Evolutionary conservation across 1,140 invertebrate species (phyloP).

Genomic region (Psilanteris sp.): DNA sequence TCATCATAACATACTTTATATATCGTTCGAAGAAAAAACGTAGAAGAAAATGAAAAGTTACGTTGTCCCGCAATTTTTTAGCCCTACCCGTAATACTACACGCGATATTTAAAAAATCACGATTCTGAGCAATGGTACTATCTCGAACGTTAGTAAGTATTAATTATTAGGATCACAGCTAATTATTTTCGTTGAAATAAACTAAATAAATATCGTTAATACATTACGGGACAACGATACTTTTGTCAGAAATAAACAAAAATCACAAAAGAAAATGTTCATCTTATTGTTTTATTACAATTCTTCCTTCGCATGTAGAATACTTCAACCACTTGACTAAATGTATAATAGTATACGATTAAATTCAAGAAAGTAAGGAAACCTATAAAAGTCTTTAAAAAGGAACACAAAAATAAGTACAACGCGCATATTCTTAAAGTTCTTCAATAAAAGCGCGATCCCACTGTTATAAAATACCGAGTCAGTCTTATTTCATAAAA

Average conservation of each 20-base stretch:
- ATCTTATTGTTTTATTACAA: neutral
- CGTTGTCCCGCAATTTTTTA: constrained; percentile 36
- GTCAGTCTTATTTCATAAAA: constrained; percentile 56
- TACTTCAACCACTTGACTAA: neutral
- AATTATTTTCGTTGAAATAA: constrained; percentile 41
- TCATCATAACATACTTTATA: constrained; percentile 18
- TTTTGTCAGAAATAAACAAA: neutral
- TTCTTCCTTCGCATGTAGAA: neutral
- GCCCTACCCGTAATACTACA: constrained; percentile 36
- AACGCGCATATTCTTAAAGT: constrained; percentile 25
- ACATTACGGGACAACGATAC: constrained; percentile 27
- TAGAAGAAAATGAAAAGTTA: constrained; percentile 23
- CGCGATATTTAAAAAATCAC: constrained; percentile 45
- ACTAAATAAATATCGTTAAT: constrained; percentile 51
- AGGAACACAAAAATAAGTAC: constrained; percentile 47
- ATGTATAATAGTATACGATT: neutral
- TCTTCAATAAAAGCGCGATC: constrained; percentile 37
- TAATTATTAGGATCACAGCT: constrained; percentile 50
- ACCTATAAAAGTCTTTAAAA: neutral
- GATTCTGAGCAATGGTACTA: constrained; percentile 49
- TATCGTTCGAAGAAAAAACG: constrained; percentile 12
- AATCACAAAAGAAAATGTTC: neutral
- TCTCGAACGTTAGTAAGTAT: constrained; percentile 50
- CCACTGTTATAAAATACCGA: constrained; percentile 34
- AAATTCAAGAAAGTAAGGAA: neutral